Evolutionary conservation across 2,888 invertebrate genomes (phyloP), one percentile per base, ranked within the genome.

Genomic region (Aphodius sticticus): DNA sequence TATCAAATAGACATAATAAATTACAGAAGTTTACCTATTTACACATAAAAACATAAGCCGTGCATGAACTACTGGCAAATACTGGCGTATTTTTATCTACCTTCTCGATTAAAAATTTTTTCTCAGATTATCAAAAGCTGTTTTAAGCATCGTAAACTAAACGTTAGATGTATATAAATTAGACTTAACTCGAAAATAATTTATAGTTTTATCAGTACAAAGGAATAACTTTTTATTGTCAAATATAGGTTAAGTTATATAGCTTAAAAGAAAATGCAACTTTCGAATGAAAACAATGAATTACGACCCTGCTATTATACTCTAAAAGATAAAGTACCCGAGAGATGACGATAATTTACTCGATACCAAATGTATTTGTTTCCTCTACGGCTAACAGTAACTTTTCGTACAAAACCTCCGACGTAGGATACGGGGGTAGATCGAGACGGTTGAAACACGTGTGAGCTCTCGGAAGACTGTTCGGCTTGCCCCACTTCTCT

Each of bases 371-470:
- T 2, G 97, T 97, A 89, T 96, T 97, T 36, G 98, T 98, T 89
- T 98, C 98, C 88, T 98, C 98, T 69, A 98, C 97, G 74, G 98
- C 98, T 82, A 97, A 92, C 81, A 97, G 91, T 14, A 98, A 91
- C 88, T 98, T 98, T 89, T 98, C 97, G 88, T 97, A 94, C 79
- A 98, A 93, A 87, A 97, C 93, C 86, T 96, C 96, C 76, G 95
- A 96, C 3, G 97, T 96, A 78, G 97, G 96, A 92, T 99, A 99
- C 0, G 98, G 97, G 78, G 99, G 99, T 83, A 99, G 92, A 90
- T 99, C 99, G 85, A 99, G 92, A 26, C 99, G 93, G 91, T 99
- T 99, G 92, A 99, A 99, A 91, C 99, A 99, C 4, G 99, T 99
- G 90, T 99, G 99, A 0, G 99, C 98, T 83, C 98, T 93, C 35